Percentiles rank a stretch among this genome's conserved stretches.
phyloP scores from a whole-genome alignment of 1,140 invertebrate species.

The Drosophila varians region DNA sequence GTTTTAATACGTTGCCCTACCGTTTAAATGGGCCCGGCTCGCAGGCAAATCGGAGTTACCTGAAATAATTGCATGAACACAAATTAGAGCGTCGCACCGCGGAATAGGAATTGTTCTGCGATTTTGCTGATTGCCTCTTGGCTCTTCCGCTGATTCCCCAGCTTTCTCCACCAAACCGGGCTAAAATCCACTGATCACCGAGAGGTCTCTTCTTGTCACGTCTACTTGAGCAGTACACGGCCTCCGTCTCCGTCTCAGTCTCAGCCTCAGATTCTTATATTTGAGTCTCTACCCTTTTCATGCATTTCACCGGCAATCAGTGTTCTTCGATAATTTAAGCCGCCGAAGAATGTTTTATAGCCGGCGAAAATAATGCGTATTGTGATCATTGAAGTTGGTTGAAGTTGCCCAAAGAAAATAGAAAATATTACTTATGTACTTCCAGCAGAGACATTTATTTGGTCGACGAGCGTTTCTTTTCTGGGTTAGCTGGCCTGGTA shows the following conservation, averaged over 20 bases:
- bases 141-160: slow-evolving; percentile 15
- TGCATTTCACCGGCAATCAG: slow-evolving; percentile 5
- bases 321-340: slow-evolving; percentile 23
- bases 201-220: slow-evolving; percentile 32
- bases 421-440: slow-evolving; percentile 32
- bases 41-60: slow-evolving; percentile 58
- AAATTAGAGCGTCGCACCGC: slow-evolving; percentile 60
- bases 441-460: slow-evolving; percentile 7
- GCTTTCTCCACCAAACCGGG: slow-evolving; percentile 51
- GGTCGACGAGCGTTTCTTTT: slow-evolving; percentile 15
- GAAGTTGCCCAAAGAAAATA: slow-evolving; percentile 48
- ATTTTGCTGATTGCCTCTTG: slow-evolving; percentile 16
- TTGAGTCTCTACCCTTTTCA: background rate
- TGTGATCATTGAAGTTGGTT: slow-evolving; percentile 43
- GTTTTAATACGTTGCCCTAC: slow-evolving; percentile 70
- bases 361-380: slow-evolving; percentile 48
- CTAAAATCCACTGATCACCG: slow-evolving; percentile 42
- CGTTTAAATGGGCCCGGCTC: slow-evolving; percentile 59
- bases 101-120: slow-evolving; percentile 64
- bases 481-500: slow-evolving; percentile 57
- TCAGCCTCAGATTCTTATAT: slow-evolving; percentile 23
- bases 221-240: slow-evolving; percentile 33
- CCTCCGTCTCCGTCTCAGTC: no score
- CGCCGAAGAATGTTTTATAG: slow-evolving; percentile 39
- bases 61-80: slow-evolving; percentile 74